These are phyloP conservation scores for Drosophila cognata DNA, from an alignment of 2,888 invertebrate genomes.

Conservation along the genomic window DNA sequence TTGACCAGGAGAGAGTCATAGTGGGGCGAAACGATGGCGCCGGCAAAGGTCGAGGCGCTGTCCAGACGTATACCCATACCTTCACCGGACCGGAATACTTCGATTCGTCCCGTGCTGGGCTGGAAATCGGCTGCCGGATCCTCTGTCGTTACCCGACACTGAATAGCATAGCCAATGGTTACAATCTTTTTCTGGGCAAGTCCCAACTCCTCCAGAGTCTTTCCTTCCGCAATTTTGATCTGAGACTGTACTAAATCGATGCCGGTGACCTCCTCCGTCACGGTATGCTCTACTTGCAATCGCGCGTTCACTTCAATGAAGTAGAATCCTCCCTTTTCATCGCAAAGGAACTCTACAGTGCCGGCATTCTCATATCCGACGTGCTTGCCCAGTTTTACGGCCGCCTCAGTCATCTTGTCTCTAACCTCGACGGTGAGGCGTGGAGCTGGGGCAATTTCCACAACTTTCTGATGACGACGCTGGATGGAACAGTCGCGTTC, in stretches of 20 bases:
- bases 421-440: constrained; percentile 91
- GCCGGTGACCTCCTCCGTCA: constrained; percentile 99
- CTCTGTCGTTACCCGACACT: constrained; percentile 99
- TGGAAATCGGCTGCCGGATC: constrained; percentile 99
- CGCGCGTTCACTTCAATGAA: constrained; percentile 99
- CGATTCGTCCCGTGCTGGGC: constrained; percentile 98
- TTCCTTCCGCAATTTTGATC: constrained; percentile 97
- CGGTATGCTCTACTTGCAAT: constrained; percentile 99
- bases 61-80: constrained; percentile 99
- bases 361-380: constrained; percentile 99
- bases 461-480: constrained; percentile 98
- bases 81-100: constrained; percentile 98
- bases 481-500: constrained; percentile 99
- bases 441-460: constrained; percentile 99
- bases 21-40: constrained; percentile 98
- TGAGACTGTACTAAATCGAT: constrained; percentile 99
- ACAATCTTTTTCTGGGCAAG: constrained; percentile 94
- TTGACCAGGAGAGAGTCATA: constrained; percentile 99
- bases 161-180: constrained; percentile 95
- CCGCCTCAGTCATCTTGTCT: constrained; percentile 95
- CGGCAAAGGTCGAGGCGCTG: constrained; percentile 97
- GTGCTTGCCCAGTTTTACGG: constrained; percentile 93
- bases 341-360: constrained; percentile 98
- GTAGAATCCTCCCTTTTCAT: constrained; percentile 97
- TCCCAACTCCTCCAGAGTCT: constrained; percentile 95